phyloP scores from a whole-genome alignment of 2,888 invertebrate species.

The Coenonympha glycerion region DNA sequence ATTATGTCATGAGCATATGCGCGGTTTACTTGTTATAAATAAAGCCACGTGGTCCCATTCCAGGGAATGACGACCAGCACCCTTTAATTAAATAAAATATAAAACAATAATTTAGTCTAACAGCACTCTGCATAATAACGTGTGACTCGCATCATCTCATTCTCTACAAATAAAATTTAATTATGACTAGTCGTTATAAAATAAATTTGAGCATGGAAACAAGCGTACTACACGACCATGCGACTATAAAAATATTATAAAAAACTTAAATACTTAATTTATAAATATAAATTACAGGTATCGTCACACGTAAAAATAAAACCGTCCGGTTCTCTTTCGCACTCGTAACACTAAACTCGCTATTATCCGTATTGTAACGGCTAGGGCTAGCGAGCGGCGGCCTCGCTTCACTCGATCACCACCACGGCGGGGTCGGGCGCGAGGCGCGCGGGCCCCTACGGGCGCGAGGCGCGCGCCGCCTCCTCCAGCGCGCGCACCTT shows the following conservation, averaged over 20 bases:
- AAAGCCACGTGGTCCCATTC: slow-evolving; percentile 45
- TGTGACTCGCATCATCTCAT: slow-evolving; percentile 45
- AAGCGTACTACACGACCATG: slow-evolving; percentile 71
- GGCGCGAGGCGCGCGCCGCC: slow-evolving; percentile 81
- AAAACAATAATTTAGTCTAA: slow-evolving; percentile 58
- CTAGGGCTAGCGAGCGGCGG: slow-evolving; percentile 19
- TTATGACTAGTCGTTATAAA: slow-evolving; percentile 74
- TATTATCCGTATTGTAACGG: slow-evolving; percentile 28
- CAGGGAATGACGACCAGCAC: slow-evolving; percentile 56
- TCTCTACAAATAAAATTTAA: slow-evolving; percentile 58
- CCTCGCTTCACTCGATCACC: slow-evolving; percentile 39
- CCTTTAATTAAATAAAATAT: slow-evolving; percentile 38
- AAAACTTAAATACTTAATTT: slow-evolving; percentile 52
- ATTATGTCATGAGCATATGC: slow-evolving; percentile 59
- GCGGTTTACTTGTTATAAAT: slow-evolving; percentile 47
- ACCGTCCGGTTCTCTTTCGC: slow-evolving; percentile 32
- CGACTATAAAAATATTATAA: slow-evolving; percentile 68
- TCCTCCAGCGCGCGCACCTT: slow-evolving; percentile 91
- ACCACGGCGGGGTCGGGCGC: slow-evolving; percentile 36
- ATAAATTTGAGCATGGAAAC: slow-evolving; percentile 74
- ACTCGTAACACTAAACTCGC: slow-evolving; percentile 38
- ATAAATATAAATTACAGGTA: slow-evolving; percentile 67
- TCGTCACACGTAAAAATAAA: slow-evolving; percentile 48
- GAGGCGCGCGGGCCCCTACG: slow-evolving; percentile 46
- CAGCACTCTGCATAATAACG: slow-evolving; percentile 43